Evolutionary conservation across 1,140 invertebrate genomes (phyloP).

Genomic region (Caenorhabditis brenneri): DNA sequence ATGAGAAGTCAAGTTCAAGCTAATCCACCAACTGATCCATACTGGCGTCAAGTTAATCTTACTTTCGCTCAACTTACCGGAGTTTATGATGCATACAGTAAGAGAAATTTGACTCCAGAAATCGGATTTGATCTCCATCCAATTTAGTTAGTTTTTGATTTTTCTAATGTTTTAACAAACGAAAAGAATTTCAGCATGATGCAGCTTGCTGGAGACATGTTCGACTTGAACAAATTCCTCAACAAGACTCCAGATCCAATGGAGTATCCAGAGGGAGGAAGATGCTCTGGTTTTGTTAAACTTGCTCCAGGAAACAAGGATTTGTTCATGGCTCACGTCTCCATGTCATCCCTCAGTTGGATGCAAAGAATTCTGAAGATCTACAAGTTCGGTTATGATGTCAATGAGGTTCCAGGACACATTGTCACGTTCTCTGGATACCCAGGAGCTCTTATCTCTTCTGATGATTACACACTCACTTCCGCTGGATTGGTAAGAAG

Average conservation of each 20-base stretch:
- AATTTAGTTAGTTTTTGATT: slow-evolving; percentile 51
- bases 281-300: slow-evolving; percentile 68
- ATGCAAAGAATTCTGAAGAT: slow-evolving; percentile 70
- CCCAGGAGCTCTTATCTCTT: slow-evolving; percentile 83
- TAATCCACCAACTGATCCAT: slow-evolving; percentile 58
- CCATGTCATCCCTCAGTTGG: slow-evolving; percentile 68
- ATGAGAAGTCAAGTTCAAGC: slow-evolving; percentile 58
- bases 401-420: slow-evolving; percentile 74
- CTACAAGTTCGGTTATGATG: slow-evolving; percentile 70
- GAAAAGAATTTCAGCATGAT: slow-evolving; percentile 60
- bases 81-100: slow-evolving; percentile 56
- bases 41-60: slow-evolving; percentile 67
- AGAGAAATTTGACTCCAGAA: slow-evolving; percentile 51
- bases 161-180: background rate
- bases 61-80: slow-evolving; percentile 67
- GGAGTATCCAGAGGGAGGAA: slow-evolving; percentile 65
- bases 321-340: slow-evolving; percentile 65
- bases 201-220: slow-evolving; percentile 67
- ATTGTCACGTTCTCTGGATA: slow-evolving; percentile 84
- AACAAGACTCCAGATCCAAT: slow-evolving; percentile 62
- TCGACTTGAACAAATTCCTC: slow-evolving; percentile 64
- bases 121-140: slow-evolving; percentile 64
- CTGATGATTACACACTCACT: slow-evolving; percentile 84
- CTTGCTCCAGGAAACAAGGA: slow-evolving; percentile 66
- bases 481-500: slow-evolving; percentile 76